Evolutionary conservation across 2,113 vertebrate genomes (phyloP), one percentile per base, ranked within the genome.

Genomic region (Hydropotes inermis): DNA sequence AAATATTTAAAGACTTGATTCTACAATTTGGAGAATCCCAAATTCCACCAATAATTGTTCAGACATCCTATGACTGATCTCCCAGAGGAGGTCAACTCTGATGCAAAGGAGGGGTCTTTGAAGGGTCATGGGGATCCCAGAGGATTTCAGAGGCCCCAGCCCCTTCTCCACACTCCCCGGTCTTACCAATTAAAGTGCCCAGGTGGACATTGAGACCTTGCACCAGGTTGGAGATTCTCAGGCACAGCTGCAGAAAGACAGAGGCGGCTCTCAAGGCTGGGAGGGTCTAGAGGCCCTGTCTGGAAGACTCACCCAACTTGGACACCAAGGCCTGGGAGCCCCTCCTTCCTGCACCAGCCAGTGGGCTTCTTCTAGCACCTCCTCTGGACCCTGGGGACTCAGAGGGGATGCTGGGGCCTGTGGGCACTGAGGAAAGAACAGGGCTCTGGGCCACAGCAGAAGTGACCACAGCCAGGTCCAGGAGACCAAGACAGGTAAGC

Each of bases 141-240:
- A 27, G 36, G 16, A 19, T 52, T 50, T 82, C 85, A 19, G 86
- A 45, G 28, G 11, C 36, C 39, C 74, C 7, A 28, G 14, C 7
- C 36, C 36, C 39, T n/a, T 36, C 9, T 81, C 19, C 27, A 3
- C 12, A 33, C 3, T 60, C 83, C 45, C 61, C 52, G 19, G 15
- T 95, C 98, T 98, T 92, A 98, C 98, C 98, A 2, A 97, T 98
- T 17, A 98, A 43, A 7, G 98, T 97, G 74, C 98, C 97, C 96
- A 98, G 82, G 87, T 96, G 92, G 14, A 96, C 96, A 3, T 98
- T 98, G 81, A 98, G 67, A 17, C 45, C 92, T 90, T 98, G 96
- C n/a, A 98, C 79, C 61, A 97, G 86, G 89, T 64, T 97, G 74
- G 97, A 97, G 54, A 98, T 0, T 0, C 67, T 94, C 89, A 98